These are phyloP conservation scores for Cuniculus paca DNA, from an alignment of 2,797 vertebrate genomes.

Conservation along the genomic window DNA sequence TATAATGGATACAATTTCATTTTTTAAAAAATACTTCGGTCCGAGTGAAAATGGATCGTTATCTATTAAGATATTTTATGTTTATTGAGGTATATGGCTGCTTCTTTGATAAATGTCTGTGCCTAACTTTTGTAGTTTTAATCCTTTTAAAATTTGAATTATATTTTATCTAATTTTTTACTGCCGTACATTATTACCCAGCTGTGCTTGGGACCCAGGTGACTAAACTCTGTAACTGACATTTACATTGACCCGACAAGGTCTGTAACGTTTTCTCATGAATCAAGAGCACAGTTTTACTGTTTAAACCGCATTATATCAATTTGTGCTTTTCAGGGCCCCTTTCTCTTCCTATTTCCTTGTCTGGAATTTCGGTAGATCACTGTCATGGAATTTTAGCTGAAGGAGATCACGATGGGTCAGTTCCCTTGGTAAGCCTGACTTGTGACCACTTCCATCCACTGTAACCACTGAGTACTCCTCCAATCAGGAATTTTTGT, in stretches of 20 bases:
- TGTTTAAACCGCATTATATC: not conserved
- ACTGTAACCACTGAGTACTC: not conserved
- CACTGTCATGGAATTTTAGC: not conserved
- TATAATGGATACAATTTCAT: not conserved
- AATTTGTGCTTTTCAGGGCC: not conserved
- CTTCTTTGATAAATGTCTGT: not conserved
- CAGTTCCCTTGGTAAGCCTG: not conserved
- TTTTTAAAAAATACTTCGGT: conserved; percentile 33
- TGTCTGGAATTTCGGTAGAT: not conserved
- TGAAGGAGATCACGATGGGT: not conserved
- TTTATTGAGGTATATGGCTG: not conserved
- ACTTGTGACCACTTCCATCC: not conserved
- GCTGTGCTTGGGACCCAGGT: not conserved
- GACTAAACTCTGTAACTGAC: not conserved
- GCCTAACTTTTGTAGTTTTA: conserved; percentile 37
- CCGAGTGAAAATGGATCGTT: not conserved
- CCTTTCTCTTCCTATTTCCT: not conserved
- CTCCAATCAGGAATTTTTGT: not conserved
- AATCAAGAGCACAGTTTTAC: not conserved
- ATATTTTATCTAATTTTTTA: not conserved
- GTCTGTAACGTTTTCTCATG: not conserved
- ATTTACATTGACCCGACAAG: not conserved
- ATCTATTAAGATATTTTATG: not conserved
- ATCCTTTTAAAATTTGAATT: conserved; percentile 29
- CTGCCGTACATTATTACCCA: not conserved